Conservation (phyloP, 2,888 invertebrate genomes). For the Dugesia japonica region DNA sequence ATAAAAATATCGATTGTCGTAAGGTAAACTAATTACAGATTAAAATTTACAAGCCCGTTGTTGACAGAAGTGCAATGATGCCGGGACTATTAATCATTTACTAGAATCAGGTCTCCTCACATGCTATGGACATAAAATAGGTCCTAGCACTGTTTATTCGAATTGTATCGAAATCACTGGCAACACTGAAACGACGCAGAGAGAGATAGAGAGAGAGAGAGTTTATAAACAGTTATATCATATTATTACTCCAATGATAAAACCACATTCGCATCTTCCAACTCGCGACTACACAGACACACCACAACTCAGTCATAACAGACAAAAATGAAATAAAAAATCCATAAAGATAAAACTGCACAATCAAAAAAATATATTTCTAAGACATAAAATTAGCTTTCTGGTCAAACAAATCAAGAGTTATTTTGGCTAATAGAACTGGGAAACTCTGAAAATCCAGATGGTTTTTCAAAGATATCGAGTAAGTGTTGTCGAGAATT, state of each 20-base stretch:
- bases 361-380: no score
- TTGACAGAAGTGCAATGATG: neutral
- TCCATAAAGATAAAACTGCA: neutral
- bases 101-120: neutral
- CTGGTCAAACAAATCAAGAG: no score
- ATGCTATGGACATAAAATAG: neutral
- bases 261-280: neutral
- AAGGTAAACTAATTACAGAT: slow-evolving; percentile 7
- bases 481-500: neutral
- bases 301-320: neutral
- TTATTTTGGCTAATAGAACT: no score
- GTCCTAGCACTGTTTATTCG: slow-evolving; percentile 16
- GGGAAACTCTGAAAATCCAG: no score
- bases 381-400: no score
- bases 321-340: slow-evolving; percentile 9
- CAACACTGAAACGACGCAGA: neutral
- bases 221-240: slow-evolving; percentile 1
- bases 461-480: neutral
- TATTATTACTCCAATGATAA: slow-evolving; percentile 14
- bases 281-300: neutral
- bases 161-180: slow-evolving; percentile 2
- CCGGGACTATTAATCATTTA: neutral
- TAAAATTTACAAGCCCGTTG: neutral
- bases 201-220: no score
- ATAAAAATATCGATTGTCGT: neutral